Conservation (phyloP, 2,888 invertebrate species). For the Chaetogeoica ovagalla region DNA sequence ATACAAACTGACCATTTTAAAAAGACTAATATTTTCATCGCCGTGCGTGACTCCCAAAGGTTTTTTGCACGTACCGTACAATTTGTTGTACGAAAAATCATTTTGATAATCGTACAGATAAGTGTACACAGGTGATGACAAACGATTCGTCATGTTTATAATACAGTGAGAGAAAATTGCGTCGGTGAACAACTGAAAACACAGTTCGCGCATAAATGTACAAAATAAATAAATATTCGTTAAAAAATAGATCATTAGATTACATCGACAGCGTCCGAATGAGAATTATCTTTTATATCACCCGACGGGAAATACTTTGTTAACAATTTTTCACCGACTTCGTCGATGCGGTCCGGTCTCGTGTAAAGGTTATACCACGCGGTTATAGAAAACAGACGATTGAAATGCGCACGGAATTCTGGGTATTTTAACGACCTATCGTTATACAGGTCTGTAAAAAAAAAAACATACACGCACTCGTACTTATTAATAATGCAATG, state of each 20-base stretch:
- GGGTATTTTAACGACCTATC: neutral
- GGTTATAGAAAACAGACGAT: neutral
- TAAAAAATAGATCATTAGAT: no score
- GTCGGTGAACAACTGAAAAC: constrained; percentile 40
- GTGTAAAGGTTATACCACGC: neutral
- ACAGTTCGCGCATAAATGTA: neutral
- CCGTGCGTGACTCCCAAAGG: constrained; percentile 51
- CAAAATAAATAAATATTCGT: neutral
- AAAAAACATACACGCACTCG: no score
- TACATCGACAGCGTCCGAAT: constrained; percentile 12
- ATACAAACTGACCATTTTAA: constrained; percentile 36
- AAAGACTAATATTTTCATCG: constrained; percentile 53
- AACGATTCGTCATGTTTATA: neutral
- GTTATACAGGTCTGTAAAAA: constrained; percentile 19
- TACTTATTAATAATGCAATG: no score
- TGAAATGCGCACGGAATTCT: constrained; percentile 16
- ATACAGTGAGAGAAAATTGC: neutral
- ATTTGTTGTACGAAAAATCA: constrained; percentile 39
- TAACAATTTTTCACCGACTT: neutral
- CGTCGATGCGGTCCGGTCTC: neutral
- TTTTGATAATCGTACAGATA: constrained; percentile 52
- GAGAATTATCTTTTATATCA: neutral
- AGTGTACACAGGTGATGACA: constrained; percentile 39
- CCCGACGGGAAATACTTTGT: constrained; percentile 24
- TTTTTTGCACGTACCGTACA: neutral